Evolutionary conservation across 2,797 vertebrate genomes (phyloP).

Genomic region (Falco biarmicus): DNA sequence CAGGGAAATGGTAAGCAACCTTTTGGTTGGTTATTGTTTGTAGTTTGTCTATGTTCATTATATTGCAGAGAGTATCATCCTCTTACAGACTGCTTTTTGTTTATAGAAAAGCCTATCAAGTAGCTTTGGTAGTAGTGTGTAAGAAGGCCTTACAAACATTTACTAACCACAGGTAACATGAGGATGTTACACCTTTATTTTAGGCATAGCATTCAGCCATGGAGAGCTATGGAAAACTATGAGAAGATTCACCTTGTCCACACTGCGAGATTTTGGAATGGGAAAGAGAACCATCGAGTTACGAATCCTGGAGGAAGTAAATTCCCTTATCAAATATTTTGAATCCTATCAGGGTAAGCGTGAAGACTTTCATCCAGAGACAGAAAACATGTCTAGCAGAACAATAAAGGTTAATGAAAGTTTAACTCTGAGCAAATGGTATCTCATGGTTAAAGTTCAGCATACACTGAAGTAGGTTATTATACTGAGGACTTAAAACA

Average conservation of each 20-base stretch:
- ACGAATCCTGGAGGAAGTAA: constrained; percentile 68
- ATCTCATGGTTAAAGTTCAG: constrained; percentile 34
- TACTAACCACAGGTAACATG: neutral
- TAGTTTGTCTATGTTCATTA: neutral
- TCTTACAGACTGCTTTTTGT: neutral
- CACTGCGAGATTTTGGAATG: constrained; percentile 69
- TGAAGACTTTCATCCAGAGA: constrained; percentile 6
- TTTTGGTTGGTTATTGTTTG: neutral
- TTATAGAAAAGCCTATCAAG: neutral
- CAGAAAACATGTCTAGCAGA: neutral
- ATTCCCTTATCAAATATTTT: constrained; percentile 64
- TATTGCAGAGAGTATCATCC: neutral
- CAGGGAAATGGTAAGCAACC: constrained; percentile 59
- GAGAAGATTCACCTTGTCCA: constrained; percentile 71
- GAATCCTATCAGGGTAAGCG: constrained; percentile 58
- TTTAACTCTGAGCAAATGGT: constrained; percentile 23
- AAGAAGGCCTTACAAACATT: neutral
- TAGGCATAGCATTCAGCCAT: constrained; percentile 69
- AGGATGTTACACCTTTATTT: neutral
- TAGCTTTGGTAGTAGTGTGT: neutral
- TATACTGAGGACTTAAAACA: neutral
- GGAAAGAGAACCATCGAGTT: constrained; percentile 67
- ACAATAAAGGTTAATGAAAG: constrained; percentile 29
- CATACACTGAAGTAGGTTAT: neutral
- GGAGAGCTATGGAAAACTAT: constrained; percentile 72